These are phyloP conservation scores for Stigmatopora argus DNA, from an alignment of 2,113 vertebrate genomes.

Conservation along the genomic window DNA sequence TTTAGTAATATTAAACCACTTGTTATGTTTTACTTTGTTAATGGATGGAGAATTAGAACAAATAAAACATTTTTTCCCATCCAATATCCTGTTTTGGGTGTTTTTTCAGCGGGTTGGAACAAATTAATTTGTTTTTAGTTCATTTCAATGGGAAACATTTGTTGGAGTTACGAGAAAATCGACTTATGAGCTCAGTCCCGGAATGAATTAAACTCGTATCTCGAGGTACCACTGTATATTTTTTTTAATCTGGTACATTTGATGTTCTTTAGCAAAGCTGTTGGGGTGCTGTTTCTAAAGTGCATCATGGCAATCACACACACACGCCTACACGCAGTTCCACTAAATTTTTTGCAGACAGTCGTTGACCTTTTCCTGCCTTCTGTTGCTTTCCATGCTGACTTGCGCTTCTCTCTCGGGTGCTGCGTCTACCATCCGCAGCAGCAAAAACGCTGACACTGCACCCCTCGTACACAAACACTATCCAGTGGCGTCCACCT, in stretches of 20 bases:
- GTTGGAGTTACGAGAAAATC: too few species aligned
- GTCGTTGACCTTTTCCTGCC: constrained; percentile 22
- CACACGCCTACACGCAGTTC: neutral
- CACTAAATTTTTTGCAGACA: constrained; percentile 12
- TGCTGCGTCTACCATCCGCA: constrained; percentile 36
- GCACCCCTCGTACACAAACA: constrained; percentile 22
- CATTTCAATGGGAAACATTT: too few species aligned
- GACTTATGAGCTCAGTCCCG: too few species aligned
- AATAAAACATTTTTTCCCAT: too few species aligned
- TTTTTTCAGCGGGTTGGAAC: too few species aligned
- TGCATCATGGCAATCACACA: neutral
- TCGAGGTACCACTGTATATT: too few species aligned
- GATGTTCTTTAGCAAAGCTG: neutral
- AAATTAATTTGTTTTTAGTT: too few species aligned
- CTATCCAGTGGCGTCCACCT: constrained; percentile 40
- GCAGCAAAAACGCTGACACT: constrained; percentile 44
- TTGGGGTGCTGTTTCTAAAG: neutral
- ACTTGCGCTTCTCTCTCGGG: constrained; percentile 16
- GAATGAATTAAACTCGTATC: too few species aligned
- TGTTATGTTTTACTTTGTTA: too few species aligned
- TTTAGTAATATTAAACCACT: too few species aligned
- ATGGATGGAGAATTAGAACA: too few species aligned
- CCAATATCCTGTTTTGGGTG: too few species aligned
- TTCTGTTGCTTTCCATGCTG: constrained; percentile 47
- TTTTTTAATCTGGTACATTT: neutral